These are phyloP conservation scores for Poeciliopsis occidentalis DNA, from an alignment of 2,113 vertebrate species.

Conservation along the genomic window DNA sequence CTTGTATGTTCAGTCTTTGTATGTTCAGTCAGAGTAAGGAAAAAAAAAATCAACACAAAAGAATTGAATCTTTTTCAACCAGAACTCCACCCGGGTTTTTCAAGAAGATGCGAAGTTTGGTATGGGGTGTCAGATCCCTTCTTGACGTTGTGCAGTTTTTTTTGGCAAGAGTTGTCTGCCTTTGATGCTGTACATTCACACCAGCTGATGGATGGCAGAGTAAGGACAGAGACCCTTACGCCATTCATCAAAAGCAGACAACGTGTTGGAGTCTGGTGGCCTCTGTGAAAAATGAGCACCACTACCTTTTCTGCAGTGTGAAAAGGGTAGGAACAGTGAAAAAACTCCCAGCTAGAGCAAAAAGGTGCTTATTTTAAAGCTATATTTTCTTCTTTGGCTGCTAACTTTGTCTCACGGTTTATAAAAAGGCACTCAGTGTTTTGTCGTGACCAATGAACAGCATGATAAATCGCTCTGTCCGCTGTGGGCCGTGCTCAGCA, in stretches of 20 bases:
- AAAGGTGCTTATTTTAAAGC: constrained; percentile 37
- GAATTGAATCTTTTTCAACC: background rate
- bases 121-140: too few relatives aligned
- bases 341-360: constrained; percentile 41
- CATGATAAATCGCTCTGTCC: constrained; percentile 70
- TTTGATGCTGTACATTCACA: constrained; percentile 48
- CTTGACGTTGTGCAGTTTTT: constrained; percentile 6
- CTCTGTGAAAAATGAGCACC: constrained; percentile 64
- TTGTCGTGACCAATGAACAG: constrained; percentile 58
- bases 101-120: too few relatives aligned
- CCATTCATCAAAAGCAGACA: constrained; percentile 72
- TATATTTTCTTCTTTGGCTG: constrained; percentile 24
- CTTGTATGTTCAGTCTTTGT: too few relatives aligned
- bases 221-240: constrained; percentile 40
- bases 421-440: constrained; percentile 57
- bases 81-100: too few relatives aligned
- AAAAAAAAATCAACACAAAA: background rate
- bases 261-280: constrained; percentile 51
- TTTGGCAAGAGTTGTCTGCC: constrained; percentile 36
- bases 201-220: constrained; percentile 63
- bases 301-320: constrained; percentile 35
- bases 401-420: constrained; percentile 39
- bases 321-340: constrained; percentile 23
- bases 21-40: background rate
- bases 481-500: constrained; percentile 67